phyloP scores from a whole-genome alignment of 2,888 invertebrate genomes.

The Hyposoter didymator region DNA sequence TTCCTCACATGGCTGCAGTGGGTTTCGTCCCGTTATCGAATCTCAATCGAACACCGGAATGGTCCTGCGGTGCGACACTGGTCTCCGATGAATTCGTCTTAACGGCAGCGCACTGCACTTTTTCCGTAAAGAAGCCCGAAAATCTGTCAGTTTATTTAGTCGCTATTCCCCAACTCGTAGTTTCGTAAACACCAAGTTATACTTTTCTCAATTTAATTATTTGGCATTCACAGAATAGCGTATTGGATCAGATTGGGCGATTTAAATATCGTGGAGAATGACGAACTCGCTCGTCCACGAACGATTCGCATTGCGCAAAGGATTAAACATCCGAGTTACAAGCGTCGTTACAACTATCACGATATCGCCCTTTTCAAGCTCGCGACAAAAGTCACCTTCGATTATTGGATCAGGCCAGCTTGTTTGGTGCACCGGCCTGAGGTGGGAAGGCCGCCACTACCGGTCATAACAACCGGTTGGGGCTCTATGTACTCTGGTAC shows the following conservation, averaged over 20 bases:
- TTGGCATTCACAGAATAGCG: constrained; percentile 79
- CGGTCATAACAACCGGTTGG: constrained; percentile 85
- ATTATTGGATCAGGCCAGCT: constrained; percentile 84
- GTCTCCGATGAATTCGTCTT: constrained; percentile 88
- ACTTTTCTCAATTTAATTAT: too few species aligned
- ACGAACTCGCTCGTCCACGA: constrained; percentile 81
- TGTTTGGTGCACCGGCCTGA: constrained; percentile 84
- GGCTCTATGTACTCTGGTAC: constrained; percentile 81
- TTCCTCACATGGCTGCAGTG: constrained; percentile 81
- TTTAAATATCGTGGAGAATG: constrained; percentile 80
- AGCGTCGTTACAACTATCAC: constrained; percentile 81
- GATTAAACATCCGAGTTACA: constrained; percentile 83
- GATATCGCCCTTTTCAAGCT: constrained; percentile 85
- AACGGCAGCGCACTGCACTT: constrained; percentile 89
- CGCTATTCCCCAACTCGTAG: constrained; percentile 63
- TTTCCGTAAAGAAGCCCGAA: too few species aligned
- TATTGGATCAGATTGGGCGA: constrained; percentile 84
- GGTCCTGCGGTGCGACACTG: constrained; percentile 89
- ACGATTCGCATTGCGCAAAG: constrained; percentile 78
- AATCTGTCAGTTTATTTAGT: constrained; percentile 66
- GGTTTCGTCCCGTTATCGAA: constrained; percentile 67
- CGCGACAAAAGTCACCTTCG: constrained; percentile 80
- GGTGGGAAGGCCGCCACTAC: too few species aligned
- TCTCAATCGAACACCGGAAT: constrained; percentile 71
- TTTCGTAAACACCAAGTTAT: background rate